Evolutionary conservation across 2,797 vertebrate genomes (phyloP).

Genomic region (Perodicticus potto): DNA sequence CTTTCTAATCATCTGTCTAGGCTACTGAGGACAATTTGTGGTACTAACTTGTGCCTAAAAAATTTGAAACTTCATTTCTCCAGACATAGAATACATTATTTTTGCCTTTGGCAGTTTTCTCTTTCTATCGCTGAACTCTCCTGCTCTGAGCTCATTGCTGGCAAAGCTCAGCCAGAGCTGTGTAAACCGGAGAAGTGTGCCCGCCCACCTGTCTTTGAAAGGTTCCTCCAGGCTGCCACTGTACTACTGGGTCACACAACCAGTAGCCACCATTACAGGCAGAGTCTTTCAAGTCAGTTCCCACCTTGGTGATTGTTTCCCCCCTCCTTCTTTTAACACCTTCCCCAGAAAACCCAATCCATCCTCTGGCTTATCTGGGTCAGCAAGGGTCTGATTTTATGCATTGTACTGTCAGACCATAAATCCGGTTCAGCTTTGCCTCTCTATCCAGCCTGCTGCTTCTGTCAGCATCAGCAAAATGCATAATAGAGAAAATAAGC

Average conservation of each 20-base stretch:
- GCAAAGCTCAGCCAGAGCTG: slow-evolving; percentile 7
- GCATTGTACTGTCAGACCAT: slow-evolving; percentile 76
- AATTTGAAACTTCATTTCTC: slow-evolving; percentile 65
- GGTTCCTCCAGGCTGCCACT: slow-evolving; percentile 51
- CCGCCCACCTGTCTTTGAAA: neutral
- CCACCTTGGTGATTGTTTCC: slow-evolving; percentile 51
- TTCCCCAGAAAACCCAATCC: slow-evolving; percentile 72
- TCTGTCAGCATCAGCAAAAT: slow-evolving; percentile 80
- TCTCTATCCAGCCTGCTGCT: slow-evolving; percentile 77
- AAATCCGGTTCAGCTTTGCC: slow-evolving; percentile 77
- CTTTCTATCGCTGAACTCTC: slow-evolving; percentile 52
- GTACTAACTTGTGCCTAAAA: slow-evolving; percentile 63
- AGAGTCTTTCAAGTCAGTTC: slow-evolving; percentile 59
- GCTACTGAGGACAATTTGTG: slow-evolving; percentile 64
- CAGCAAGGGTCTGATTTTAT: slow-evolving; percentile 80
- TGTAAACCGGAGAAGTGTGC: slow-evolving; percentile 63
- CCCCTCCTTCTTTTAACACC: slow-evolving; percentile 52
- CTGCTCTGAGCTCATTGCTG: slow-evolving; percentile 64
- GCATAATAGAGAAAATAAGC: slow-evolving; percentile 71
- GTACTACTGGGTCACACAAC: slow-evolving; percentile 29
- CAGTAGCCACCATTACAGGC: neutral
- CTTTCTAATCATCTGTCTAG: slow-evolving; percentile 74
- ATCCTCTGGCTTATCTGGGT: slow-evolving; percentile 78
- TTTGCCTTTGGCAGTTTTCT: slow-evolving; percentile 64
- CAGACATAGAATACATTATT: slow-evolving; percentile 50